Base-by-base conservation (phyloP, 2,797 vertebrate species). In the Chelidonichthys spinosus region DNA sequence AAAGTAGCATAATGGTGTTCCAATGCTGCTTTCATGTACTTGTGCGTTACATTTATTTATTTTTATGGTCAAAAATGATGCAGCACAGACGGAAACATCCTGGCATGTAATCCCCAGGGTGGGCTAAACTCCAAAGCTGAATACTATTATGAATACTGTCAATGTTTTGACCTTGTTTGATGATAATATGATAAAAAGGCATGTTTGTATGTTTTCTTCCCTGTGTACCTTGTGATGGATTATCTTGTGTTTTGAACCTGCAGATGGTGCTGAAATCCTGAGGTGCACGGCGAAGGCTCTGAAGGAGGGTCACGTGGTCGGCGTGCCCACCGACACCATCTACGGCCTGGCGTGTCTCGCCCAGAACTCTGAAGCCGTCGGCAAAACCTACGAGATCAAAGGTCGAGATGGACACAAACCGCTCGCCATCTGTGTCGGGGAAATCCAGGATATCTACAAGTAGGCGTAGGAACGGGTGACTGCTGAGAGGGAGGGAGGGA, bases 281-380 rank as follows among this genome's bases (percentile, higher is more conserved):
- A 83, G 80, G 3, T 91, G 90, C 14, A 95, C 97, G 0, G 91
- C 82, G 56, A 86, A 86, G 1, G 94, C 95, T 18, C 90, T 99
- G 85, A 95, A 91, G 88, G 93, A 94, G 1, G 96, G 96, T 2
- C 92, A 94, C 18, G 92, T 98, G 36, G 96, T 99, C n/a, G 98
- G 95, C 0, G 93, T 99, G 47, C 98, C 98, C 32, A 99, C 97
- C 0, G 97, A 99, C 89, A 99, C 97, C n/a, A 93, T 99, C 82
- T 99, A 99, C 2, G 97, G 98, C 35, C 92, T 99, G 87, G 96
- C 98, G 0, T 98, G 97, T 85, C 89, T 97, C 77, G 97, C 97
- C 2, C 96, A 97, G 85, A 95, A 94, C 87, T 95, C 97, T 0
- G 90, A 85, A 0, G 97, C 97, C 0, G 87, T 99, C 73, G 82